Evolutionary conservation across 2,113 vertebrate species (phyloP), one percentile per base, ranked within the genome.

Genomic region (Bambusicola thoracicus): DNA sequence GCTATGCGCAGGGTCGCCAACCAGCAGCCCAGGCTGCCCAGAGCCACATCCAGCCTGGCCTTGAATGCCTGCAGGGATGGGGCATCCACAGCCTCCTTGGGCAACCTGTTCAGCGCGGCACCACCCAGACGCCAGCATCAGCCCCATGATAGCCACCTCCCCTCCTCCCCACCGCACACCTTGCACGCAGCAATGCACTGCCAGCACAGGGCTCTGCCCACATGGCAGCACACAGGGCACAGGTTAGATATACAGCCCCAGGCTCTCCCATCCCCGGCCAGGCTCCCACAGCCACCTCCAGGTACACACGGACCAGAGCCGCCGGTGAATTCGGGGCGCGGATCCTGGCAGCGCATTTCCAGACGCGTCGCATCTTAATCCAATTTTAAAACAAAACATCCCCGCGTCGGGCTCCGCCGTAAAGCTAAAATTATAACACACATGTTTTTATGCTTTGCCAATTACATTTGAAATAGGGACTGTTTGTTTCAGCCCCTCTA

Each of bases 401-500:
- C 95, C 72, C 6, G 86, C 72, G 44, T 90, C 40, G 93, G 95
- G 98, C 97, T 86, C 94, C 51, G 75, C 80, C 94, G 46, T 96
- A 98, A 98, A 97, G 92, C 96, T 94, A 93, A 90, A 97, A 98
- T 98, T 98, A 98, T 96, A 97, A 98, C 96, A 95, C 97, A 96
- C 97, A 97, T 97, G 98, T 98, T 98, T 98, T 99, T 97, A 98
- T 98, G 98, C 98, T 98, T 98, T 98, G 98, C 98, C 98, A 98
- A 98, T 98, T 98, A 98, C 98, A 98, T 98, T 97, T 94, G 98
- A 98, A 98, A 98, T 98, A 97, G 98, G 97, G 97, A 97, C 98
- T 98, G 98, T 99, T 98, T 98, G 98, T 98, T 98, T 98, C 98
- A 96, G 97, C 96, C 96, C 96, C 96, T 98, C 98, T 98, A 98